Evolutionary conservation across 2,888 invertebrate species (phyloP), one percentile per base, ranked within the genome.

Genomic region (Melieria crassipennis): DNA sequence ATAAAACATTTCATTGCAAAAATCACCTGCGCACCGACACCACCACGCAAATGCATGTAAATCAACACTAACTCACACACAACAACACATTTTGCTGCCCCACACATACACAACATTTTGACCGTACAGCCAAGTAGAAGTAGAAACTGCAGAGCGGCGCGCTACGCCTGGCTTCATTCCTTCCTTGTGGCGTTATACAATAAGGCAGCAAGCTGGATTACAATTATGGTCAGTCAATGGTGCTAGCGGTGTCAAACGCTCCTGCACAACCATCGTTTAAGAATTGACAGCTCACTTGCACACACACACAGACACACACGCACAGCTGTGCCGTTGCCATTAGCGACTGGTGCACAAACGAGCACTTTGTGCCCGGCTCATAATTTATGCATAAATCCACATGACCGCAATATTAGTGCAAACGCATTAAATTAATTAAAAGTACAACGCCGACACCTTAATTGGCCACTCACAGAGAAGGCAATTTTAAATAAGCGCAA

Each of bases 191-290:
- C 72, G 77, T 77, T 73, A 73, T 72, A 78, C 75, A 84, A 79
- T 80, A 84, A 85, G 82, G 80, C 85, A 81, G 82, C 85, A 85
- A 85, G 79, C 86, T 85, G 85, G 86, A 85, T 86, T 85, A 85
- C 82, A 85, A 86, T 82, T 85, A 85, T 85, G 85, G 85, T 85
- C 77, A 81, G 67, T 67, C 2, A 52, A 16, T 16, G 13, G 2
- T 11, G 30, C 6, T 10, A 42, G n/a, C 10, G 30, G 30, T 30
- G 30, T 30, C 11, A 52, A 52, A 52, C 13, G 13, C 6, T 3
- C 50, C 2, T 50, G 9, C 11, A 10, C 10, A 50, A 50, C 9
- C 11, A 50, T 50, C 9, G 52, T 11, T 9, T 50, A 50, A 50
- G 11, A n/a, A n/a, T 52, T 52, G 52, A 52, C 52, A 52, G 13